phyloP scores from a whole-genome alignment of 2,888 invertebrate genomes.

The Cerceris ruficornis region DNA sequence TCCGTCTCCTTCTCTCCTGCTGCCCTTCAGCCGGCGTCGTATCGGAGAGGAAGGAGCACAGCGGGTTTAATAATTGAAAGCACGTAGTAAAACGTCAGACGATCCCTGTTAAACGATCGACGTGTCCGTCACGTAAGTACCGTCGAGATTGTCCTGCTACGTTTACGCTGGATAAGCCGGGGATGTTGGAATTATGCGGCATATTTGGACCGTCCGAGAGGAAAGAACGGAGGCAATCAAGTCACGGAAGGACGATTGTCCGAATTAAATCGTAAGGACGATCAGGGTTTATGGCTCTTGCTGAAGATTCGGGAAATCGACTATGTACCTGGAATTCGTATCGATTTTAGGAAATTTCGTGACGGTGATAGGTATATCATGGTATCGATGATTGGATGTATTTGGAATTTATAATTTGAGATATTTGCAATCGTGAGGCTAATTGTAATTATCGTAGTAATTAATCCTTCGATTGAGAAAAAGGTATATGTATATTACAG shows the following conservation, averaged over 20 bases:
- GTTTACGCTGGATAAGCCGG: not conserved
- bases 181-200: constrained; percentile 6
- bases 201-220: constrained; percentile 5
- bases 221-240: not conserved
- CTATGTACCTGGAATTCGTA: too few species aligned
- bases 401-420: too few species aligned
- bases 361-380: too few species aligned
- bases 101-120: constrained; percentile 12
- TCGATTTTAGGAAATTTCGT: too few species aligned
- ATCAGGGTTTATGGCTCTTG: not conserved
- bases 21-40: not conserved
- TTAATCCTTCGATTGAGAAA: too few species aligned
- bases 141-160: constrained; percentile 6
- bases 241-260: not conserved
- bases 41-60: not conserved
- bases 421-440: too few species aligned
- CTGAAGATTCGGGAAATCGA: too few species aligned
- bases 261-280: not conserved
- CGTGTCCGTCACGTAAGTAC: constrained; percentile 11
- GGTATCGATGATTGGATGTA: too few species aligned
- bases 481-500: too few species aligned
- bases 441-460: too few species aligned
- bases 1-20: not conserved
- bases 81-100: constrained; percentile 7
- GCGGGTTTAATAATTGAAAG: constrained; percentile 20